Evolutionary conservation across 2,888 invertebrate species (phyloP).

Genomic region (Lathronympha strigana): DNA sequence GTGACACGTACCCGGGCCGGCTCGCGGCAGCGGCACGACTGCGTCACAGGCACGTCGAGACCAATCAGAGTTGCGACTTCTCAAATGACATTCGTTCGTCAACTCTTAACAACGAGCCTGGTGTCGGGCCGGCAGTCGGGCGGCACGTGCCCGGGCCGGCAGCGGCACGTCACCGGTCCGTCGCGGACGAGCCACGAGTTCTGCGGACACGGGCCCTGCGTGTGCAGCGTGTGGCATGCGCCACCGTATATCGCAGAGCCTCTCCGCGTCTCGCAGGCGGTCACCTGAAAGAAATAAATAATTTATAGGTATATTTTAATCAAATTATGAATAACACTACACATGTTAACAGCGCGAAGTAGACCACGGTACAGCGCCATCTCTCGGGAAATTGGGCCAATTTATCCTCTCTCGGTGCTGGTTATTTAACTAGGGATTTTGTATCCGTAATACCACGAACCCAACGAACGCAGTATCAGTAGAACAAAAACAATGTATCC

Average conservation of each 20-base stretch:
- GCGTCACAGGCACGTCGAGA: background rate
- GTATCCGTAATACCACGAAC: no score
- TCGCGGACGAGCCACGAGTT: slow-evolving; percentile 83
- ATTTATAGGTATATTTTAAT: background rate
- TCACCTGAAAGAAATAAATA: slow-evolving; percentile 58
- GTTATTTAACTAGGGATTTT: no score
- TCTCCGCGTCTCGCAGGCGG: slow-evolving; percentile 82
- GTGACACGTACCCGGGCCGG: no score
- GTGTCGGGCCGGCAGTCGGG: slow-evolving; percentile 53
- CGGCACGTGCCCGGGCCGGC: slow-evolving; percentile 81
- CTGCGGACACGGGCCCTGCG: slow-evolving; percentile 89
- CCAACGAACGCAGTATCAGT: no score
- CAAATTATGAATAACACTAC: no score
- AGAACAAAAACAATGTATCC: no score
- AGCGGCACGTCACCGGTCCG: slow-evolving; percentile 85
- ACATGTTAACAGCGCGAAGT: no score
- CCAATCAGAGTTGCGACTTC: no score
- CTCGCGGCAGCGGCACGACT: background rate
- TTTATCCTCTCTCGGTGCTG: no score
- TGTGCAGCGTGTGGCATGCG: slow-evolving; percentile 90
- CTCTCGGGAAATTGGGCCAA: no score
- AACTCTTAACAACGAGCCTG: slow-evolving; percentile 40
- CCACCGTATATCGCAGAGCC: slow-evolving; percentile 87
- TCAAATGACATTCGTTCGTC: slow-evolving; percentile 15
- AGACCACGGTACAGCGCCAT: no score